phyloP scores from a whole-genome alignment of 37 sponge, comb jelly and placozoan species.

The Ephydatia muelleri region DNA sequence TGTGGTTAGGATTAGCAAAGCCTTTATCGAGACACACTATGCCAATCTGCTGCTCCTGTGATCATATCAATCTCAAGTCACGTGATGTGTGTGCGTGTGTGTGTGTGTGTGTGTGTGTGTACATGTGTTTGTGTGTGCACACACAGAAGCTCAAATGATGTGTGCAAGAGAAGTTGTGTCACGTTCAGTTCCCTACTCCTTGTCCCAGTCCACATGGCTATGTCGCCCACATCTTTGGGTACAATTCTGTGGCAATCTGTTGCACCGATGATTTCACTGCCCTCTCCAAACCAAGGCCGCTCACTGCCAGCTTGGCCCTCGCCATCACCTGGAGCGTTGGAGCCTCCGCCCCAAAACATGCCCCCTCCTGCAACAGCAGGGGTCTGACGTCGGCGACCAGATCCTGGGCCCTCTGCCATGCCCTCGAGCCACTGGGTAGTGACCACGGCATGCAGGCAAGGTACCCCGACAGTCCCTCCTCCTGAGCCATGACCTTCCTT shows the following conservation, averaged over 20 bases:
- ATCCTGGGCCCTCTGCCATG: not conserved
- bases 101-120: no score
- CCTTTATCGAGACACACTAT: no score
- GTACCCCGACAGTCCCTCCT: not conserved
- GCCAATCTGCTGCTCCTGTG: constrained; percentile 66
- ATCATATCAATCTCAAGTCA: no score
- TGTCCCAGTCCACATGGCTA: no score
- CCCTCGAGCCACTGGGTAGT: not conserved
- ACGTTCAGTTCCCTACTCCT: not conserved
- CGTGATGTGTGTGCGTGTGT: no score
- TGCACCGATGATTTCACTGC: not conserved
- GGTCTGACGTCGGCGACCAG: not conserved
- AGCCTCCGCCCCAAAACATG: not conserved
- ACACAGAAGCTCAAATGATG: not conserved
- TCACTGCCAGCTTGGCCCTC: not conserved
- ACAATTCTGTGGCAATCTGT: not conserved
- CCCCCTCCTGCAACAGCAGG: not conserved
- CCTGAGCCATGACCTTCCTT: not conserved
- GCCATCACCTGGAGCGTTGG: not conserved
- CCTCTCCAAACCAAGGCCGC: not conserved
- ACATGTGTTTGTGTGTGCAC: not conserved
- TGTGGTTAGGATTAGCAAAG: no score
- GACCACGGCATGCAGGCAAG: not conserved
- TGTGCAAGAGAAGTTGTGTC: not conserved
- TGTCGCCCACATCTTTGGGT: not conserved